Evolutionary conservation across 2,888 invertebrate genomes (phyloP).

Genomic region (Cheilosia soror): DNA sequence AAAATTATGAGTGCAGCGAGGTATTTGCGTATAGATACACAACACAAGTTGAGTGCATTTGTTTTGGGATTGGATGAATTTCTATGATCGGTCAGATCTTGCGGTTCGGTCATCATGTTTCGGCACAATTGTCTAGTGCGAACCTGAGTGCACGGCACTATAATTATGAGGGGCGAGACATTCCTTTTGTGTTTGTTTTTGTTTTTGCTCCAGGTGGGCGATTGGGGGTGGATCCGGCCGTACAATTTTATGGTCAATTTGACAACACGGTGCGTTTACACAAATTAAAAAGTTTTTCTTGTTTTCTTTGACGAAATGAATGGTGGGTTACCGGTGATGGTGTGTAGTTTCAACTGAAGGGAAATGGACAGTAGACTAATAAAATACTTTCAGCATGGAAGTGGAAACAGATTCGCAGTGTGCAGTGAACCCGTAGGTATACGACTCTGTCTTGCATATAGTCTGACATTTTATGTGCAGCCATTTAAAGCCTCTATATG

Average conservation of each 20-base stretch:
- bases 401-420: conserved; percentile 15
- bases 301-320: conserved; percentile 10
- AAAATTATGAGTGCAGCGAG: conserved; percentile 49
- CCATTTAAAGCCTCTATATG: conserved; percentile 21
- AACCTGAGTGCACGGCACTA: conserved; percentile 4
- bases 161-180: conserved; percentile 8
- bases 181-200: conserved; percentile 11
- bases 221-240: conserved; percentile 12
- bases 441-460: background rate
- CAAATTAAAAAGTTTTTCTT: conserved; percentile 51
- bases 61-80: conserved; percentile 16
- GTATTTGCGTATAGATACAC: conserved; percentile 56
- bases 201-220: background rate
- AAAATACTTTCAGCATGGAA: conserved; percentile 13
- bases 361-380: conserved; percentile 30
- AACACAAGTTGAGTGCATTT: conserved; percentile 7
- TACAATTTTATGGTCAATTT: conserved; percentile 61
- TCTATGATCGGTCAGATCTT: conserved; percentile 26
- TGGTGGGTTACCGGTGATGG: conserved; percentile 24
- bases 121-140: conserved; percentile 27
- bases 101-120: conserved; percentile 41
- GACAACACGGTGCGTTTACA: conserved; percentile 61
- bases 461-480: conserved; percentile 31
- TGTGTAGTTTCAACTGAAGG: conserved; percentile 10
- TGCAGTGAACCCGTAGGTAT: conserved; percentile 26